Evolutionary conservation across 1,140 invertebrate species (phyloP), one percentile per base, ranked within the genome.

Genomic region (Sogatella furcifera): DNA sequence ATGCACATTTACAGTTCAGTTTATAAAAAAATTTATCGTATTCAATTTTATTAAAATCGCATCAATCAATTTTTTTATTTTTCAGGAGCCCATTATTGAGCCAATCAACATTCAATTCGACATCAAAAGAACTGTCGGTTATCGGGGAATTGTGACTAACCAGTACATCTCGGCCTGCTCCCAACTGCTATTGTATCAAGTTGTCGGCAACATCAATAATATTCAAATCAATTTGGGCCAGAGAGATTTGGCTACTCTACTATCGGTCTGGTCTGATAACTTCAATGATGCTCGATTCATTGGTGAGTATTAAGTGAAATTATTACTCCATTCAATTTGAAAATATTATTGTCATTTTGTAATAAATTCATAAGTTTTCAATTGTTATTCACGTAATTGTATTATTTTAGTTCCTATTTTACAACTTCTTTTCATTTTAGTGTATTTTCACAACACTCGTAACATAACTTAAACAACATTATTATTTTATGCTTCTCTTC

Each of bases 11-110:
- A n/a, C n/a, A n/a, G n/a, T n/a, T n/a, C n/a, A n/a, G n/a, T 31
- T 31, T 31, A 31, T 31, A 31, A 10, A 31, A 31, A 31, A 46
- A 46, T 6, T 46, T n/a, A n/a, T n/a, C n/a, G n/a, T n/a, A n/a
- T n/a, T n/a, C n/a, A n/a, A n/a, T n/a, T n/a, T n/a, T n/a, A n/a
- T n/a, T n/a, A n/a, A n/a, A n/a, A n/a, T n/a, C n/a, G n/a, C n/a
- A n/a, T n/a, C 17, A 44, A 44, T 44, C 2, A 3, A 44, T 44
- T 44, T 3, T 2, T 49, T 57, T 60, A 64, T 54, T 46, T 63
- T 60, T 55, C 67, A 86, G 78, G 88, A 90, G 70, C 82, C 85
- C 13, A 84, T 92, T 53, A 68, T 92, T 10, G 88, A 91, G 66
- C 86, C 87, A 3, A 73, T 89, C 11, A 81, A 79, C 60, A 70